Evolutionary conservation across 2,113 vertebrate genomes (phyloP), one percentile per base, ranked within the genome.

Genomic region (Ceyx melanurus): DNA sequence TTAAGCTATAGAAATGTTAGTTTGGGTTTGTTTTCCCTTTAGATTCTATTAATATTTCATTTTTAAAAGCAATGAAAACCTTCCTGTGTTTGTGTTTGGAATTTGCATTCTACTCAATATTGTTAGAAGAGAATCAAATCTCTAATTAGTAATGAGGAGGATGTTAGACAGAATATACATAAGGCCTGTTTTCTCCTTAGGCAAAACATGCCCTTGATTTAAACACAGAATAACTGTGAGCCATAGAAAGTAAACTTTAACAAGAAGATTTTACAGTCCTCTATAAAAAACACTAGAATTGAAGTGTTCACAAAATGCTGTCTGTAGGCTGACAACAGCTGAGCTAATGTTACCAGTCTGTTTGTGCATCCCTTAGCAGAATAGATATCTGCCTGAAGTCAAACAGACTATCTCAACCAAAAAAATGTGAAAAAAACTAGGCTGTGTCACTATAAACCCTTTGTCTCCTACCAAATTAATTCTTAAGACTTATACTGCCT

Each of bases 201-300:
- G 56, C 60, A 91, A 46, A 89, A 76, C 35, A 33, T 66, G 71
- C 31, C 50, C 53, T 93, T 95, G 71, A 89, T 95, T 91, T 86
- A 88, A 82, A 90, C 71, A 56, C 51, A 65, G 35, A 94, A 57
- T 75, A 56, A 65, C 13, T 40, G 37, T 50, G 37, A 82, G 42
- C 51, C 71, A 76, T 1, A 57, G 40, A 87, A 92, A 90, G 46
- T 19, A 86, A 51, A 89, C n/a, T 91, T 96, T 56, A 62, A 81
- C 45, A 76, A 78, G 74, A 60, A 83, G 5, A 21, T 25, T 82
- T 92, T 89, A 58, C 33, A 82, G 33, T 42, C 5, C 10, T n/a
- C 28, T 15, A 28, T 79, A 82, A 82, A 93, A 92, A 75, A 81
- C 42, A 61, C 40, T 68, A 37, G 35, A 81, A 88, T 9, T 53